phyloP scores from a whole-genome alignment of 2,113 vertebrate species.

The Pterophyllum scalare region DNA sequence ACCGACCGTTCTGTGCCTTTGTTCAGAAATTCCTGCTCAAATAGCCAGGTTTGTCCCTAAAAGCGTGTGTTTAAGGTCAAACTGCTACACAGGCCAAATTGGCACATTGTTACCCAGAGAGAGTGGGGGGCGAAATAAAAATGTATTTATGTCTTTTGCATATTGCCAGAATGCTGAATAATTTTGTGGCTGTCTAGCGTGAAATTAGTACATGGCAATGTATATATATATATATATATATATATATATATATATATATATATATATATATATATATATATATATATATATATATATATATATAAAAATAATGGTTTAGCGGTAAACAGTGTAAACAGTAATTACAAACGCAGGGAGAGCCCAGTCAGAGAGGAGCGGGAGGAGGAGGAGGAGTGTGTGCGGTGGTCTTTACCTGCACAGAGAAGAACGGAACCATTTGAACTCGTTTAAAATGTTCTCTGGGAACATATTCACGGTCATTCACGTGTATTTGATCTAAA shows the following conservation, averaged over 20 bases:
- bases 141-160: slow-evolving; percentile 49
- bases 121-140: slow-evolving; percentile 41
- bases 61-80: slow-evolving; percentile 67
- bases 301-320: slow-evolving; percentile 52
- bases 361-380: neutral
- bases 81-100: slow-evolving; percentile 54
- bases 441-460: slow-evolving; percentile 20
- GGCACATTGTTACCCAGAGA: slow-evolving; percentile 52
- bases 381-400: neutral
- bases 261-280: slow-evolving; percentile 10
- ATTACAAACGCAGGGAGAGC: slow-evolving; percentile 51
- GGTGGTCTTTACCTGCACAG: slow-evolving; percentile 20
- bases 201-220: slow-evolving; percentile 69
- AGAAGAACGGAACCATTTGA: neutral
- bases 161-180: slow-evolving; percentile 58
- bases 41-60: slow-evolving; percentile 65
- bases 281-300: neutral
- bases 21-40: slow-evolving; percentile 62
- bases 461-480: slow-evolving; percentile 3
- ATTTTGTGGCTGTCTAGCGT: slow-evolving; percentile 66
- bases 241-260: neutral
- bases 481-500: neutral
- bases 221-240: neutral
- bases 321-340: slow-evolving; percentile 70
- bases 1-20: slow-evolving; percentile 50